Conservation (phyloP, 2,113 vertebrate species). For the Sylvietta virens region DNA sequence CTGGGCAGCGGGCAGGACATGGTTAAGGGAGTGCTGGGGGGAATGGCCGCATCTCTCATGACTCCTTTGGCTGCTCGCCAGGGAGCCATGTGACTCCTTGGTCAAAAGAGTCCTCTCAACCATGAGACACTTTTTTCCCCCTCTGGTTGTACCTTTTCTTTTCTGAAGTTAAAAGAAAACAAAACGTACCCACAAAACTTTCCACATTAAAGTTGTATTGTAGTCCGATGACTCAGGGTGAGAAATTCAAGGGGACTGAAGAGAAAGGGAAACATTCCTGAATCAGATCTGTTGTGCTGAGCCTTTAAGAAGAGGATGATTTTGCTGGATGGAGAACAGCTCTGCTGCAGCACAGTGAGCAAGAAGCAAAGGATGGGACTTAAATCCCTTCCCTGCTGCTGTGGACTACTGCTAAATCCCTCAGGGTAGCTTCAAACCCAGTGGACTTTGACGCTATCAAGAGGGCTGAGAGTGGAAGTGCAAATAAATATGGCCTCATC, state of each 20-base stretch:
- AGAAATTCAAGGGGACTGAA: conserved; percentile 17
- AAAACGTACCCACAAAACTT: conserved; percentile 36
- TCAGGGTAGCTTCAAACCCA: background rate
- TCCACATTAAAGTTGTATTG: conserved; percentile 32
- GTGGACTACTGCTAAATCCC: background rate
- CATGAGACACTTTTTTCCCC: conserved; percentile 12
- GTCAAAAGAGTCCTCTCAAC: conserved; percentile 65
- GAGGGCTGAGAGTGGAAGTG: background rate
- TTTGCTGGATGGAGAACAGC: conserved; percentile 14
- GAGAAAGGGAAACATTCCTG: conserved; percentile 26
- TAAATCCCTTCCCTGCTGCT: background rate
- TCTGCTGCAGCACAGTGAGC: background rate
- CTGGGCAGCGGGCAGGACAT: conserved; percentile 10
- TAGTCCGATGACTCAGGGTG: conserved; percentile 5
- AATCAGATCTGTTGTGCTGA: conserved; percentile 38
- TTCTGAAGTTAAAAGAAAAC: conserved; percentile 41
- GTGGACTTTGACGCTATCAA: background rate
- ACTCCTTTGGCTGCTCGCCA: conserved; percentile 39
- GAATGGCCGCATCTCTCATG: conserved; percentile 50
- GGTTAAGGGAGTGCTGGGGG: conserved; percentile 23
- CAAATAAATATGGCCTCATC: background rate
- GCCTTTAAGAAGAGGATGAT: background rate
- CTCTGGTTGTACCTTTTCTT: conserved; percentile 53
- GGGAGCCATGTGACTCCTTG: conserved; percentile 46
- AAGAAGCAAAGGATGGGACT: background rate